Percentiles rank a stretch among this genome's conserved stretches.
Evolutionary conservation across 2,888 invertebrate genomes (phyloP).

Genomic region (Tineola bisselliella): DNA sequence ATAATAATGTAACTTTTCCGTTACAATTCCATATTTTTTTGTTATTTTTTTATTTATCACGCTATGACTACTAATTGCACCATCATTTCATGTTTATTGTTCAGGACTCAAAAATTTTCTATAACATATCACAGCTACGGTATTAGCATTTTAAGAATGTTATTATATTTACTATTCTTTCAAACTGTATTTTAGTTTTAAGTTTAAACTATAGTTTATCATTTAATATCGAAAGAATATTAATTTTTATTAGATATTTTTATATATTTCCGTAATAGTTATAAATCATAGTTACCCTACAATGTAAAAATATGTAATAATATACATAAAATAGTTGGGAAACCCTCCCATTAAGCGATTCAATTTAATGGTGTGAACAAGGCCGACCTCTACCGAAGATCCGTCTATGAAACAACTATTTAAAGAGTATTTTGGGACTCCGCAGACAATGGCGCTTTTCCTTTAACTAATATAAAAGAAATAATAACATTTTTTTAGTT

Average conservation of each 20-base stretch:
- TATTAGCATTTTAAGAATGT: too few relatives aligned
- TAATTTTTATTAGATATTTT: not conserved
- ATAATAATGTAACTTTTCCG: not conserved
- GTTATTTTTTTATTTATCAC: not conserved
- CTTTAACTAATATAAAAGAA: too few relatives aligned
- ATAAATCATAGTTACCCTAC: not conserved
- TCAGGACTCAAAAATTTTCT: not conserved
- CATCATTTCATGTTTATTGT: not conserved
- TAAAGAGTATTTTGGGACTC: not conserved
- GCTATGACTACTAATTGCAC: not conserved
- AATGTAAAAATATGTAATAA: not conserved
- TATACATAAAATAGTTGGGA: not conserved
- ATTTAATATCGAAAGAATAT: too few relatives aligned
- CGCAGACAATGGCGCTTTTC: not conserved
- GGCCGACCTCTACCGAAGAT: not conserved
- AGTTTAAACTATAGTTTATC: too few relatives aligned
- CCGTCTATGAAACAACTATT: not conserved
- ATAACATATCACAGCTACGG: too few relatives aligned
- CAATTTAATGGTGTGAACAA: slow-evolving; percentile 11
- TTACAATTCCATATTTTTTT: not conserved
- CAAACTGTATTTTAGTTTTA: too few relatives aligned
- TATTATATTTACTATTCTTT: too few relatives aligned
- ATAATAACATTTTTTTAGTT: too few relatives aligned
- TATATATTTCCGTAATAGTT: too few relatives aligned
- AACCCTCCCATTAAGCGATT: slow-evolving; percentile 4